Percentiles rank a stretch among this genome's conserved stretches.
Evolutionary conservation across 2,888 invertebrate genomes (phyloP).

Genomic region (Mantis religiosa): DNA sequence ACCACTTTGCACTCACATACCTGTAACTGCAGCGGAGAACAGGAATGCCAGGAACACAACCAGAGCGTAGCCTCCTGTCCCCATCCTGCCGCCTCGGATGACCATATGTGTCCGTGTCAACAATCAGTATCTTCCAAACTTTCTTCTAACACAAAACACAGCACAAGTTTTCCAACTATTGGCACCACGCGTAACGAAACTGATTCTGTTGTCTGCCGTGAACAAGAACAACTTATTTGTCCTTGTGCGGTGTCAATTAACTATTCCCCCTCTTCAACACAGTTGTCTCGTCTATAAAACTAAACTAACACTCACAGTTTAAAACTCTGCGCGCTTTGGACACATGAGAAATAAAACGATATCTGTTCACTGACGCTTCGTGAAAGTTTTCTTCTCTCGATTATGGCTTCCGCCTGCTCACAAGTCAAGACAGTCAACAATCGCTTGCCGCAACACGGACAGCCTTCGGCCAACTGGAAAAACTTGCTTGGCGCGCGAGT

Average conservation of each 20-base stretch:
- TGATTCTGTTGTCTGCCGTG: not conserved
- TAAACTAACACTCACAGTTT: not conserved
- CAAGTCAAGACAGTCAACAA: not conserved
- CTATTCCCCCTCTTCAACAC: not conserved
- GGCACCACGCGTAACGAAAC: not conserved
- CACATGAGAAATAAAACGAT: not conserved
- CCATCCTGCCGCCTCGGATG: not conserved
- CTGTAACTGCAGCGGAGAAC: not conserved
- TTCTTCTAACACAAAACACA: not conserved
- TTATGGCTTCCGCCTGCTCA: not conserved
- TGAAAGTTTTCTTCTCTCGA: not conserved
- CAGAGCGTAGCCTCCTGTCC: not conserved
- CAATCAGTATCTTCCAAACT: not conserved
- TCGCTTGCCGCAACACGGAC: not conserved
- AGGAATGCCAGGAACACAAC: not conserved
- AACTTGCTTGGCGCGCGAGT: not conserved
- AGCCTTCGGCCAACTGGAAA: not conserved
- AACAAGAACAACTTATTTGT: not conserved
- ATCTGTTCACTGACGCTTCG: not conserved
- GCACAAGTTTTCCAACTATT: not conserved
- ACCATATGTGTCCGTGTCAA: not conserved
- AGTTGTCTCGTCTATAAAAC: not conserved
- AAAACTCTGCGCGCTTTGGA: not conserved
- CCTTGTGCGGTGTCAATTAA: not conserved
- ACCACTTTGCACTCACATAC: not conserved